Evolutionary conservation across 2,797 vertebrate genomes (phyloP).

Genomic region (Vultur gryphus): DNA sequence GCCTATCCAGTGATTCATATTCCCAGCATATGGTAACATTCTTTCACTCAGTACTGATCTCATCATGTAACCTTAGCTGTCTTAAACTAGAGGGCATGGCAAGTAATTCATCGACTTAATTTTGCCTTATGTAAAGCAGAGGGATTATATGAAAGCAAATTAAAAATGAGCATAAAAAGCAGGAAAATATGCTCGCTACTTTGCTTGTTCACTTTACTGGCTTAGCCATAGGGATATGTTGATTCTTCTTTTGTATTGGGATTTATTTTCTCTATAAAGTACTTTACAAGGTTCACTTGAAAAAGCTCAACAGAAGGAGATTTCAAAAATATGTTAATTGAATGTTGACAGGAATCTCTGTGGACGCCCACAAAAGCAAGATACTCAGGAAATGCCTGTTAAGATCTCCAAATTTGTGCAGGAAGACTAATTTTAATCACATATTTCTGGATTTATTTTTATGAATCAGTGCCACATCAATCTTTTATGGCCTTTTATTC

Average conservation of each 20-base stretch:
- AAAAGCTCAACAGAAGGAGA: conserved; percentile 40
- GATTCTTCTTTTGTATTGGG: neutral
- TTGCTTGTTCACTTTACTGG: conserved; percentile 7
- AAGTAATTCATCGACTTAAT: conserved; percentile 14
- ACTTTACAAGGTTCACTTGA: neutral
- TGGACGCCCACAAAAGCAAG: conserved; percentile 43
- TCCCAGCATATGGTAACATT: neutral
- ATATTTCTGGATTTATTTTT: conserved; percentile 34
- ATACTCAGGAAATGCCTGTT: conserved; percentile 13
- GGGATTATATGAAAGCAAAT: conserved; percentile 17
- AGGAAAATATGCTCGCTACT: neutral
- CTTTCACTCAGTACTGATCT: neutral
- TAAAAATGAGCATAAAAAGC: neutral
- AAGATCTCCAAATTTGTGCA: conserved; percentile 30
- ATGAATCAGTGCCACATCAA: conserved; percentile 46
- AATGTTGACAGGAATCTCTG: conserved; percentile 41
- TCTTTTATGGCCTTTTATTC: conserved; percentile 33
- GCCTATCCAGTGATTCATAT: neutral
- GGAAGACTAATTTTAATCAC: conserved; percentile 50
- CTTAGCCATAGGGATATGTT: neutral
- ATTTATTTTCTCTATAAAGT: conserved; percentile 17
- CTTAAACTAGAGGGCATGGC: neutral
- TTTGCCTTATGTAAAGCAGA: neutral
- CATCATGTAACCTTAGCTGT: neutral
- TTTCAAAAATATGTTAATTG: conserved; percentile 55